phyloP scores from a whole-genome alignment of 2,888 invertebrate species.

The Agrotis puta region DNA sequence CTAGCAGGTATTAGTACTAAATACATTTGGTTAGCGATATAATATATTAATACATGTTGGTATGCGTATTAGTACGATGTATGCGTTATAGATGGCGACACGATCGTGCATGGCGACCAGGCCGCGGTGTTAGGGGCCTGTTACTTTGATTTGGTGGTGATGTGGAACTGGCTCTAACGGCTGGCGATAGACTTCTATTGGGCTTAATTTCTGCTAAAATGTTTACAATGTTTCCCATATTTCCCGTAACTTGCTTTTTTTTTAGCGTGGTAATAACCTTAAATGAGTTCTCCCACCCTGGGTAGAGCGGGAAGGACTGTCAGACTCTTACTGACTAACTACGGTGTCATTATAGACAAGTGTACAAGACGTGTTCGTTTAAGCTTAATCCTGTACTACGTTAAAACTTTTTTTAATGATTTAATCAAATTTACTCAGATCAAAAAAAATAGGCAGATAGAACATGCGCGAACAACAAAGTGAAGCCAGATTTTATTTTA shows the following conservation, averaged over 20 bases:
- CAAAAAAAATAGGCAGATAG: no score
- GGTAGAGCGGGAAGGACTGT: no score
- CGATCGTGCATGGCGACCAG: slow-evolving; percentile 74
- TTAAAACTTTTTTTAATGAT: neutral
- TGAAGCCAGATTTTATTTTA: no score
- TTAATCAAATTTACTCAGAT: no score
- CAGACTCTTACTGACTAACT: no score
- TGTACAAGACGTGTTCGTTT: no score
- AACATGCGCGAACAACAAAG: no score
- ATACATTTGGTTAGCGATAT: slow-evolving; percentile 57
- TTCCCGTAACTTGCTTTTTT: no score
- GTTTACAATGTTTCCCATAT: neutral
- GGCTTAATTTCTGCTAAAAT: neutral
- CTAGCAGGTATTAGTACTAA: slow-evolving; percentile 44
- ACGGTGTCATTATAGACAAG: no score
- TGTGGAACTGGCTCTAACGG: slow-evolving; percentile 16
- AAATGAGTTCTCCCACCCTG: no score
- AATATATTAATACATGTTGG: slow-evolving; percentile 48
- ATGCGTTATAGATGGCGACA: slow-evolving; percentile 70
- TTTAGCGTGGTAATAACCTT: no score
- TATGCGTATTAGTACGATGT: slow-evolving; percentile 61
- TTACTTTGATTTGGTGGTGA: slow-evolving; percentile 60
- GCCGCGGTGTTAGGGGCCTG: slow-evolving; percentile 67
- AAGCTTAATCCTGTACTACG: no score
- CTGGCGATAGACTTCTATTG: neutral